These are phyloP conservation scores for Ptychochromis oligacanthus DNA, from an alignment of 2,113 vertebrate genomes.

Conservation along the genomic window DNA sequence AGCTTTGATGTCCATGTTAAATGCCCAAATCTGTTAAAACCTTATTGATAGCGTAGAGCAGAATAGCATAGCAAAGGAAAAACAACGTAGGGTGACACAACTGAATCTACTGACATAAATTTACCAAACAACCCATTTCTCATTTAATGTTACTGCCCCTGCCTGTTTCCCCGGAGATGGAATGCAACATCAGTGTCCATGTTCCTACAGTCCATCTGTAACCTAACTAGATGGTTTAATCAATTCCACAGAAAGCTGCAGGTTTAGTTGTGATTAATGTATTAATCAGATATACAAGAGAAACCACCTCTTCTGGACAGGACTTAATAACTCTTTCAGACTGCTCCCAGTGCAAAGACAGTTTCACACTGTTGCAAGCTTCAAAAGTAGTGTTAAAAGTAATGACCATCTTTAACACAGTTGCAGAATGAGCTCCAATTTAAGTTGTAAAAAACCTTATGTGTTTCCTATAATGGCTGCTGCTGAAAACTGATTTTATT, in stretches of 20 bases:
- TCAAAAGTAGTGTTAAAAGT: not conserved
- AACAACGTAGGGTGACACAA: not conserved
- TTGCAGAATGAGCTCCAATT: not conserved
- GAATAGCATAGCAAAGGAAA: not conserved
- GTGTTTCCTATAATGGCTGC: not conserved
- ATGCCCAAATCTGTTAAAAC: not conserved
- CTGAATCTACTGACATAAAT: constrained; percentile 23
- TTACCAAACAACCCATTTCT: constrained; percentile 22
- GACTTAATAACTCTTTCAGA: constrained; percentile 35
- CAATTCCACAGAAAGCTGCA: constrained; percentile 54
- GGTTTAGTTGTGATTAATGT: constrained; percentile 66
- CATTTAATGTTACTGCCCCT: constrained; percentile 5
- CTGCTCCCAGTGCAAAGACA: constrained; percentile 1
- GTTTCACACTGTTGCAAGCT: not conserved
- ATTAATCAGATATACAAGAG: constrained; percentile 64
- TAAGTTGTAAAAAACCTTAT: not conserved
- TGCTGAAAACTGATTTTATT: not conserved
- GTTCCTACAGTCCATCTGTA: constrained; percentile 41
- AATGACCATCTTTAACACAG: not conserved
- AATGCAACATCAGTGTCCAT: constrained; percentile 40
- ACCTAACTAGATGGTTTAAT: constrained; percentile 65
- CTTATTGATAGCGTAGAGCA: not conserved
- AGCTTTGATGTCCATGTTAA: accelerated
- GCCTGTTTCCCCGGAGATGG: not conserved
- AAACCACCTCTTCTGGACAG: constrained; percentile 36